Percentiles rank a stretch among this genome's conserved stretches.
Conservation (phyloP, 2,888 invertebrate species). For the Scelioninae gen. 2 region DNA sequence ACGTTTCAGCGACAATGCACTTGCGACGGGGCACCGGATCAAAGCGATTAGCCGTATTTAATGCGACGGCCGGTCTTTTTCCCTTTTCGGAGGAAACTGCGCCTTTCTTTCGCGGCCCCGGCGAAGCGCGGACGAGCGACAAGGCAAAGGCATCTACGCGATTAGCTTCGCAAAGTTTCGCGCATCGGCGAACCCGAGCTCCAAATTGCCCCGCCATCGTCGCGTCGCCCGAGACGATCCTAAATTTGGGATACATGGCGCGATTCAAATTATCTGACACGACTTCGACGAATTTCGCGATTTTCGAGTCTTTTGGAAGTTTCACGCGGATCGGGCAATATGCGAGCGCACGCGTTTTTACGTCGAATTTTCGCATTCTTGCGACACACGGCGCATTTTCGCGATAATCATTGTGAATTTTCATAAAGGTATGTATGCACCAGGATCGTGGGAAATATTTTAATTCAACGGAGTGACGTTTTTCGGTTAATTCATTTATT, state of each 20-base stretch:
- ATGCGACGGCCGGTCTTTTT: slow-evolving; percentile 30
- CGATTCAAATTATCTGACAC: slow-evolving; percentile 41
- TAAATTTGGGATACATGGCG: slow-evolving; percentile 6
- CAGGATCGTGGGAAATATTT: too few relatives aligned
- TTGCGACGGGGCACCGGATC: slow-evolving; percentile 48
- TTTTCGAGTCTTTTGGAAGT: slow-evolving; percentile 9
- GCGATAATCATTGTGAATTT: too few relatives aligned
- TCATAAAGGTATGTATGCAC: too few relatives aligned
- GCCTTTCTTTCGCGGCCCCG: slow-evolving; percentile 11
- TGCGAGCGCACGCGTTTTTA: slow-evolving; percentile 8
- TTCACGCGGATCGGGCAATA: neutral
- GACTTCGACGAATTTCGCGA: neutral
- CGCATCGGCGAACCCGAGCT: slow-evolving; percentile 63
- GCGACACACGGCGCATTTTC: neutral
- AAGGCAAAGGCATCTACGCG: slow-evolving; percentile 61
- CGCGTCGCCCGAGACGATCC: slow-evolving; percentile 43
- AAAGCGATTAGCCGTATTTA: slow-evolving; percentile 57
- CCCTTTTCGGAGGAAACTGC: slow-evolving; percentile 22
- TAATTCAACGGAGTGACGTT: too few relatives aligned
- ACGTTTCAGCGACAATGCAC: slow-evolving; percentile 46
- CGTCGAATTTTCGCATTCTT: slow-evolving; percentile 6
- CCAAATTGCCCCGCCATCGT: slow-evolving; percentile 43
- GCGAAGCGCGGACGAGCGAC: slow-evolving; percentile 38
- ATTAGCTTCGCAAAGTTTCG: slow-evolving; percentile 64
- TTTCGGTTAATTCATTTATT: too few relatives aligned